These are phyloP conservation scores for Litoditis marina DNA, from an alignment of 2,888 invertebrate genomes.

Conservation along the genomic window DNA sequence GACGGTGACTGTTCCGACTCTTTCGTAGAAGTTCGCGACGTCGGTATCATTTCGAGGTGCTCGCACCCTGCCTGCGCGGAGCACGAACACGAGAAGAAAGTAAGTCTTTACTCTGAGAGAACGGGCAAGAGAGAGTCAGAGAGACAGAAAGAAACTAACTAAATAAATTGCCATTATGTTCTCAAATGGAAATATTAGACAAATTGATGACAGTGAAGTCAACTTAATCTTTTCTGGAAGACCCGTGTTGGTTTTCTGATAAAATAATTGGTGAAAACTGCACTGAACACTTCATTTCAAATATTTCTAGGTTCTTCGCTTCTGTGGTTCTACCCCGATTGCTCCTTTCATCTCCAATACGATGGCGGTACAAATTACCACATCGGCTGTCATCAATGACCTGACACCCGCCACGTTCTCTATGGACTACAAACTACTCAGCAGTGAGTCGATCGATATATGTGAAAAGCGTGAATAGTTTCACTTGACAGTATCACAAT, in stretches of 20 bases:
- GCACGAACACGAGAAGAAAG: slow-evolving; percentile 27
- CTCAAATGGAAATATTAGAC: no score
- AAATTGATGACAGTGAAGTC: no score
- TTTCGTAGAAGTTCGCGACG: slow-evolving; percentile 38
- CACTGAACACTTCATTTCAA: no score
- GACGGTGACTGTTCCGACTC: slow-evolving; percentile 30
- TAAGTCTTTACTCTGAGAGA: background rate
- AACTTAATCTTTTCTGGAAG: no score
- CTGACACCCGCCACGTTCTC: slow-evolving; percentile 27
- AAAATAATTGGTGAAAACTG: no score
- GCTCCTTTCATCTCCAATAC: slow-evolving; percentile 32
- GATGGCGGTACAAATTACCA: slow-evolving; percentile 35
- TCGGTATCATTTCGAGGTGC: slow-evolving; percentile 33
- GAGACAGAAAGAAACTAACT: no score
- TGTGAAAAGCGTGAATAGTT: no score
- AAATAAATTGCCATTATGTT: no score
- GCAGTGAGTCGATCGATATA: slow-evolving; percentile 24
- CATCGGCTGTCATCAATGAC: slow-evolving; percentile 31
- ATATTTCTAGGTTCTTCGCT: slow-evolving; percentile 7
- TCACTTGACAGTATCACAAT: no score
- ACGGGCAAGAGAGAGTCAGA: background rate
- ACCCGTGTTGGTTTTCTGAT: no score
- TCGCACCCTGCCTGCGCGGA: slow-evolving; percentile 40
- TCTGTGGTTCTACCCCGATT: slow-evolving; percentile 5
- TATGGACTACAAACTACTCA: slow-evolving; percentile 29